Percentiles rank a stretch among this genome's conserved stretches.
These are phyloP conservation scores for Chanos chanos DNA, from an alignment of 2,797 vertebrate species.

Conservation along the genomic window DNA sequence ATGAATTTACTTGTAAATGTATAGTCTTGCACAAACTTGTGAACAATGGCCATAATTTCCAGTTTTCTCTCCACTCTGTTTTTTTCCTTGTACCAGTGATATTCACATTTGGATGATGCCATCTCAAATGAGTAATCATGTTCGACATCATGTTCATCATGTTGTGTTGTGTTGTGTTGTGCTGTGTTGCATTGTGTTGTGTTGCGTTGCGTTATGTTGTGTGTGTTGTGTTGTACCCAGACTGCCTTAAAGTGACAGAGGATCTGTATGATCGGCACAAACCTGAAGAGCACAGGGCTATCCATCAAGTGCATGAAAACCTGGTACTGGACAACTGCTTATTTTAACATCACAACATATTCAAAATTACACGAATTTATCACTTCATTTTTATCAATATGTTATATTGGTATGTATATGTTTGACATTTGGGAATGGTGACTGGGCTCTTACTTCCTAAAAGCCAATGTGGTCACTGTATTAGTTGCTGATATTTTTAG, in stretches of 20 bases:
- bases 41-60: no score
- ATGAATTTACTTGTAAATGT: no score
- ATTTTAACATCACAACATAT: neutral
- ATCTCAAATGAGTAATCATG: no score
- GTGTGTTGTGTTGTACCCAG: constrained; percentile 41
- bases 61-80: no score
- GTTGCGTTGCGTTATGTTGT: neutral
- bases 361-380: neutral
- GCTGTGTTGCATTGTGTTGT: no score
- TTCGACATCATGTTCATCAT: no score
- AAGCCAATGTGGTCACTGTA: no score
- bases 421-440: no score
- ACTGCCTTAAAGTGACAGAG: constrained; percentile 54
- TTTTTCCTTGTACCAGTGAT: no score
- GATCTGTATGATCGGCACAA: constrained; percentile 51
- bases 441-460: neutral
- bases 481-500: no score
- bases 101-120: no score
- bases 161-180: neutral
- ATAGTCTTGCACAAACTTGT: no score
- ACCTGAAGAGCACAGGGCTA: constrained; percentile 25
- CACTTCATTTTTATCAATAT: neutral
- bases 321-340: constrained; percentile 52
- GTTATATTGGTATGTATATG: neutral
- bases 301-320: constrained; percentile 42